These are phyloP conservation scores for Salvator merianae DNA, from an alignment of 2,113 vertebrate genomes.

Conservation along the genomic window DNA sequence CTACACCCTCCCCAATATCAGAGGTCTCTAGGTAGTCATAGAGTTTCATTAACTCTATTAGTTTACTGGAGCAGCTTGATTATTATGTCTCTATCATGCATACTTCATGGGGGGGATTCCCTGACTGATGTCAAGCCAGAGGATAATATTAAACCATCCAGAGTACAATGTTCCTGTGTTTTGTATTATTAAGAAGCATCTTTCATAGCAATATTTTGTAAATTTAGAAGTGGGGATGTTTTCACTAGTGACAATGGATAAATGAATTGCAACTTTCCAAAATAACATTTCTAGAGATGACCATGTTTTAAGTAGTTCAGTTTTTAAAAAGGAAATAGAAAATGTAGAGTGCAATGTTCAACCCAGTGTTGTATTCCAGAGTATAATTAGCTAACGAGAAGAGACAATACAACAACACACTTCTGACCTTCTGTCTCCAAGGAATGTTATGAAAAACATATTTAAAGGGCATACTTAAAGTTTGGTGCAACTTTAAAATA, in stretches of 20 bases:
- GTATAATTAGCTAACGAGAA: not conserved
- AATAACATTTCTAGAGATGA: conserved; percentile 14
- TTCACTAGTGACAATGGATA: conserved; percentile 3
- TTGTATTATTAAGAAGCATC: conserved; percentile 64
- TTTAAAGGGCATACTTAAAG: conserved; percentile 23
- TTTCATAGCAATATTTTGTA: conserved; percentile 60
- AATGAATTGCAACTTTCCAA: conserved; percentile 51
- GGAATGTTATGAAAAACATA: not conserved
- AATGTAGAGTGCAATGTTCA: not conserved
- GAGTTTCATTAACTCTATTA: conserved; percentile 62
- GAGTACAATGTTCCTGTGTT: conserved; percentile 48
- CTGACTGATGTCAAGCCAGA: conserved; percentile 44
- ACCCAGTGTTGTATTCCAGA: not conserved
- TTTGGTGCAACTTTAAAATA: not conserved
- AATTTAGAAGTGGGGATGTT: conserved; percentile 32
- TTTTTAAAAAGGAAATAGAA: conserved; percentile 31
- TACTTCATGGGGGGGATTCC: conserved; percentile 51
- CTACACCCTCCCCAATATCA: conserved; percentile 38
- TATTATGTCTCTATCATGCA: conserved; percentile 59
- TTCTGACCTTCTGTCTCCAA: not conserved
- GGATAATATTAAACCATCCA: conserved; percentile 52
- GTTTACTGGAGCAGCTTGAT: conserved; percentile 61
- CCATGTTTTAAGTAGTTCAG: conserved; percentile 15
- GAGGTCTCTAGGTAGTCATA: conserved; percentile 47
- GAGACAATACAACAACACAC: not conserved